These are phyloP conservation scores for Pinctada fucata DNA, from an alignment of 2,888 invertebrate genomes.

Conservation along the genomic window DNA sequence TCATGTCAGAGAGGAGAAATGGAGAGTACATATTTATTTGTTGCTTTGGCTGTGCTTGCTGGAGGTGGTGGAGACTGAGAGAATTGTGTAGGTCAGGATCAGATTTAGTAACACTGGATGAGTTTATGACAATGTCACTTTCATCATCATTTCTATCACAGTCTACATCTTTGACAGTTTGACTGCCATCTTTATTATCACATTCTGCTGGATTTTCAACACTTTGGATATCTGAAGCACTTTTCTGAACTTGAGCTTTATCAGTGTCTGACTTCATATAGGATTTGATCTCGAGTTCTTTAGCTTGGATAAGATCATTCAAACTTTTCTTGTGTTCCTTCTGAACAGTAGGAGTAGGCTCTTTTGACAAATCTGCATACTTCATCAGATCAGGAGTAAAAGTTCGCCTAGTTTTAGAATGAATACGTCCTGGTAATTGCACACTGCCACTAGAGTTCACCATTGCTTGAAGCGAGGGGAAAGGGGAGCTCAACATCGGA, in stretches of 20 bases:
- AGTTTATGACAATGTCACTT: conserved; percentile 8
- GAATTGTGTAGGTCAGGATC: not conserved
- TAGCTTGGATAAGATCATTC: not conserved
- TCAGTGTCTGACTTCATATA: not conserved
- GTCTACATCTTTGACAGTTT: conserved; percentile 18
- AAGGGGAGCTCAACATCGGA: conserved; percentile 16
- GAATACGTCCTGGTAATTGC: not conserved
- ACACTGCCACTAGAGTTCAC: not conserved
- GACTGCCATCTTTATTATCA: not conserved
- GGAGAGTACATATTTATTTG: conserved; percentile 9
- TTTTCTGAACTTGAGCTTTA: not conserved
- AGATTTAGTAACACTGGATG: not conserved
- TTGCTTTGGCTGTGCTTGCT: conserved; percentile 26
- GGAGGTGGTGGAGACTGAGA: not conserved
- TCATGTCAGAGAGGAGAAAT: conserved; percentile 6
- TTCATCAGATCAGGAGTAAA: conserved; percentile 5
- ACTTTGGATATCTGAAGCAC: not conserved
- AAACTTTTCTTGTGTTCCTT: not conserved
- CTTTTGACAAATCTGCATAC: conserved; percentile 3
- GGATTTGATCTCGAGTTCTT: conserved; percentile 7
- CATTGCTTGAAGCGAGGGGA: conserved; percentile 10
- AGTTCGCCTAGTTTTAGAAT: not conserved
- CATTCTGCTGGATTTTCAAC: not conserved
- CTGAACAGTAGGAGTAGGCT: not conserved
- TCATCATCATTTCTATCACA: conserved; percentile 24